Evolutionary conservation across 2,797 vertebrate species (phyloP).

Genomic region (Melanotaenia trifasciata): DNA sequence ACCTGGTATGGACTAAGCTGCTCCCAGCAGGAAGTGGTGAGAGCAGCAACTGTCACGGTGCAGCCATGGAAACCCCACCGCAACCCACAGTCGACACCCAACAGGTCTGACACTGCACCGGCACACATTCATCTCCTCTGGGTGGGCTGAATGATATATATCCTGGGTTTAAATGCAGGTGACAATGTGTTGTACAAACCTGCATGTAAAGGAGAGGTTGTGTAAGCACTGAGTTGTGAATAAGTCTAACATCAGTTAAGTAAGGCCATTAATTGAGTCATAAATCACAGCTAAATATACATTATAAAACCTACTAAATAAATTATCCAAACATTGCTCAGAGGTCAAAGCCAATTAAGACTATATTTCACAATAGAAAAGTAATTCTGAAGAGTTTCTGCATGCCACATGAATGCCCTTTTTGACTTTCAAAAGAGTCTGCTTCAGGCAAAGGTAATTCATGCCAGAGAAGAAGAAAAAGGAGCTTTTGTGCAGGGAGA

Average conservation of each 20-base stretch:
- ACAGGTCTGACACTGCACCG: constrained; percentile 29
- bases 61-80: constrained; percentile 17
- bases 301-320: constrained; percentile 8
- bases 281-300: constrained; percentile 18
- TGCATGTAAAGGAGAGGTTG: constrained; percentile 14
- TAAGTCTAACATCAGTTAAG: constrained; percentile 8
- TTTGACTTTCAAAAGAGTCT: constrained; percentile 69
- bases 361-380: constrained; percentile 23
- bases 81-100: constrained; percentile 24
- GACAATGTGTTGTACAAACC: constrained; percentile 34
- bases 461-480: constrained; percentile 38
- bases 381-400: constrained; percentile 32
- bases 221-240: constrained; percentile 21
- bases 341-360: constrained; percentile 14
- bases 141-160: constrained; percentile 28
- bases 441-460: constrained; percentile 65
- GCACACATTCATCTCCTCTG: constrained; percentile 38
- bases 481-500: constrained; percentile 35
- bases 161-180: constrained; percentile 40
- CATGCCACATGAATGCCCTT: constrained; percentile 41
- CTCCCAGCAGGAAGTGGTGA: constrained; percentile 65
- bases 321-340: constrained; percentile 4
- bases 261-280: constrained; percentile 18
- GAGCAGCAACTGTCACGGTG: constrained; percentile 24
- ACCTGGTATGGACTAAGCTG: constrained; percentile 82